phyloP scores from a whole-genome alignment of 2,797 vertebrate genomes.

The Acipenser transmontanus region DNA sequence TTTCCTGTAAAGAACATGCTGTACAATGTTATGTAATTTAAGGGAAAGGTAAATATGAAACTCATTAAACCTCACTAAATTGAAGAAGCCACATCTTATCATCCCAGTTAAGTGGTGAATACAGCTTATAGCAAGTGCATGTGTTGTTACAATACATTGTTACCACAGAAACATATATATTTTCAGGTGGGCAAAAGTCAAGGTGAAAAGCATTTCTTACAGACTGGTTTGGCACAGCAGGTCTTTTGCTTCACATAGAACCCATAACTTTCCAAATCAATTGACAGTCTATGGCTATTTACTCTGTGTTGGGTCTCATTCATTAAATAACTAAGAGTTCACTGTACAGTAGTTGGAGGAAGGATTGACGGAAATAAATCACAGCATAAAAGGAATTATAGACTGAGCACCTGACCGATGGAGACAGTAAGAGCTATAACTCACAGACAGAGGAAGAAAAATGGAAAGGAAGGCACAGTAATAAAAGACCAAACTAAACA shows the following conservation, averaged over 20 bases:
- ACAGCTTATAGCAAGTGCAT: too few species aligned
- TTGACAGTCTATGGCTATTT: constrained; percentile 40
- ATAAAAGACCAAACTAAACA: background rate
- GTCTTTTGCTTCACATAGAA: constrained; percentile 19
- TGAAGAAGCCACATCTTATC: too few species aligned
- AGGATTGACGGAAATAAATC: constrained; percentile 30
- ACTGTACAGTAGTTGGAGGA: constrained; percentile 28
- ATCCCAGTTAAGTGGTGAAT: too few species aligned
- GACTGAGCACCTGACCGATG: constrained; percentile 26
- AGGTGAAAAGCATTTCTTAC: background rate
- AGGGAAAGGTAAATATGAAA: too few species aligned
- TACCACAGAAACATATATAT: background rate
- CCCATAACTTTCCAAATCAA: constrained; percentile 36
- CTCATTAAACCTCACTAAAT: too few species aligned
- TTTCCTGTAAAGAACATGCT: too few species aligned
- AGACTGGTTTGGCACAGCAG: constrained; percentile 28
- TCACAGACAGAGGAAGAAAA: background rate
- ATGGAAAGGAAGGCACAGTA: background rate
- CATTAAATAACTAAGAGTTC: constrained; percentile 37
- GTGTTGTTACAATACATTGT: too few species aligned
- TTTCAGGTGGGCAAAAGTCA: constrained; percentile 3
- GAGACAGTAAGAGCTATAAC: constrained; percentile 7
- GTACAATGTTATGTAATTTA: too few species aligned
- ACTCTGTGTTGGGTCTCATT: constrained; percentile 38
- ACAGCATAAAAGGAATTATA: constrained; percentile 21